Percentiles rank a stretch among this genome's conserved stretches.
These are phyloP conservation scores for Creontiades dilutus DNA, from an alignment of 2,888 invertebrate species.

Conservation along the genomic window DNA sequence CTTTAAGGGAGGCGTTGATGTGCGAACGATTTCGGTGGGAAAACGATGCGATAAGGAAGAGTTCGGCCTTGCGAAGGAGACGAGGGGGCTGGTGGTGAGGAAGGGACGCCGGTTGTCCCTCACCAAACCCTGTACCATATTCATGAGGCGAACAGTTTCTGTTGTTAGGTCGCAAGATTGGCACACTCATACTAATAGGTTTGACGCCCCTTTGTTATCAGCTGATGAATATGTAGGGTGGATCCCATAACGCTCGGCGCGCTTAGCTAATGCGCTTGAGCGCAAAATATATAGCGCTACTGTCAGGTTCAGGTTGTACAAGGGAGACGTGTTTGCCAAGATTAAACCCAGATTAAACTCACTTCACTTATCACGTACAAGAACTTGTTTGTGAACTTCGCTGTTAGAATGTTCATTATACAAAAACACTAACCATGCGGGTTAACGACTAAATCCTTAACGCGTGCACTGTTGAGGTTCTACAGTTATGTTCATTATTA, in stretches of 20 bases:
- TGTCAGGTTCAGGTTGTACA: background rate
- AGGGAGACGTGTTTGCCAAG: slow-evolving; percentile 10
- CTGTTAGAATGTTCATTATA: background rate
- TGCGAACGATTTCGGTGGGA: background rate
- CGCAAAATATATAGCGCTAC: slow-evolving; percentile 17
- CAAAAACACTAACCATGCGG: too few relatives aligned
- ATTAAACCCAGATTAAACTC: slow-evolving; percentile 1
- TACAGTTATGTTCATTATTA: too few relatives aligned
- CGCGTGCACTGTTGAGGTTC: too few relatives aligned
- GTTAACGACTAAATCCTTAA: too few relatives aligned
- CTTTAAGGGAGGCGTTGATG: background rate
- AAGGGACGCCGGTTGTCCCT: slow-evolving; percentile 8
- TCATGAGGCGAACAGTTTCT: slow-evolving; percentile 67
- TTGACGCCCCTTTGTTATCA: slow-evolving; percentile 63
- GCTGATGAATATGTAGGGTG: slow-evolving; percentile 66
- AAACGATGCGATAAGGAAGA: background rate
- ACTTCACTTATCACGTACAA: background rate
- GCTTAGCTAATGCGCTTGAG: slow-evolving; percentile 47
- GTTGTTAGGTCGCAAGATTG: slow-evolving; percentile 66
- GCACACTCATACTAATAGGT: slow-evolving; percentile 68
- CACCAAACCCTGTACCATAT: slow-evolving; percentile 62
- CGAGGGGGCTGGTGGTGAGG: background rate
- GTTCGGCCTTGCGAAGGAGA: background rate
- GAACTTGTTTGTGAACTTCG: background rate
- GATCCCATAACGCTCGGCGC: slow-evolving; percentile 44